Conservation (phyloP, 2,113 vertebrate species). For the Panthera leo region DNA sequence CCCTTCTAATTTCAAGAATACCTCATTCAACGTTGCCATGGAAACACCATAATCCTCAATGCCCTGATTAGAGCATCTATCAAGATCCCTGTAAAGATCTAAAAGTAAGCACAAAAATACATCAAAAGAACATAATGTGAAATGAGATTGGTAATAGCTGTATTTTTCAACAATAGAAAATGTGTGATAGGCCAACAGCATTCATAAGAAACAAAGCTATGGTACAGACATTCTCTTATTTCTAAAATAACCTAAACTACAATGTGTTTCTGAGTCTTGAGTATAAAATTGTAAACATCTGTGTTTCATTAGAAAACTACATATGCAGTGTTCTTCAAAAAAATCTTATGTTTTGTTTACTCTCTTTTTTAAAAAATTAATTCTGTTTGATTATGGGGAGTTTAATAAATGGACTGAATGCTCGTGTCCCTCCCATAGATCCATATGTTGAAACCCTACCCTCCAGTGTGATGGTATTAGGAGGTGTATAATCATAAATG, state of each 20-base stretch:
- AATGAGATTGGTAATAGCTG: neutral
- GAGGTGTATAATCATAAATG: neutral
- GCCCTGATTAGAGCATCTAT: slow-evolving; percentile 85
- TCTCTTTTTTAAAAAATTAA: neutral
- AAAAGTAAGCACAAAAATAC: fast-evolving
- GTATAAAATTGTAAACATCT: neutral
- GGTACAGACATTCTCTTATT: neutral
- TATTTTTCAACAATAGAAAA: neutral
- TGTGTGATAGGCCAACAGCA: neutral
- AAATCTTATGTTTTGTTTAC: neutral
- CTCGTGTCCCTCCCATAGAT: neutral
- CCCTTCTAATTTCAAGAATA: slow-evolving; percentile 93
- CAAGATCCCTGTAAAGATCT: slow-evolving; percentile 92
- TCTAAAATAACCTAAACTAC: neutral
- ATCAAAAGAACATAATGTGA: neutral
- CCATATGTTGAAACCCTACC: neutral
- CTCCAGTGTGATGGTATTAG: neutral
- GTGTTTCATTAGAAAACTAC: neutral
- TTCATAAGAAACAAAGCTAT: neutral
- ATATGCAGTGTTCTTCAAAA: neutral
- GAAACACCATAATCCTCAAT: slow-evolving; percentile 91
- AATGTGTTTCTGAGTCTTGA: neutral
- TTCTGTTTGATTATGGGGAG: neutral
- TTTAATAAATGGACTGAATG: neutral
- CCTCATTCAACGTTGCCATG: slow-evolving; percentile 94